A percentile compares a stretch with the other conserved stretches of the same genome.
Evolutionary conservation across 2,888 invertebrate genomes (phyloP).

Genomic region (Maniola hyperantus): DNA sequence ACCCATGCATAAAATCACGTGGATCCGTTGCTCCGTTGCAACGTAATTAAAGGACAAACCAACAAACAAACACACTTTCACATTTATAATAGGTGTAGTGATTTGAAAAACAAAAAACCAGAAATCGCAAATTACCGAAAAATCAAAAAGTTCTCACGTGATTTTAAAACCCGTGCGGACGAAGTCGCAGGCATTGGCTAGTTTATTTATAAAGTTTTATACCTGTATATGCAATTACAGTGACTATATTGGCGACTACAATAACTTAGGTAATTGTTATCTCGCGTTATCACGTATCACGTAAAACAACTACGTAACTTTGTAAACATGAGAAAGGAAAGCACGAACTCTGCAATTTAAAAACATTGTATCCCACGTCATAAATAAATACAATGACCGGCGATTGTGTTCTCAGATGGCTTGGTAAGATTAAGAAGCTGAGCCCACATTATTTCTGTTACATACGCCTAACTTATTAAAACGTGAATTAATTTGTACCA

Average conservation of each 20-base stretch:
- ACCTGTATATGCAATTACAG: not conserved
- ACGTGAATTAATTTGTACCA: no score
- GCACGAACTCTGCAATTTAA: slow-evolving; percentile 3
- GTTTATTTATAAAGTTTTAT: no score
- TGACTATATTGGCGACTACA: not conserved
- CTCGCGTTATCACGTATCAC: not conserved
- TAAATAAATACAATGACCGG: slow-evolving; percentile 1
- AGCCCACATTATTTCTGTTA: not conserved
- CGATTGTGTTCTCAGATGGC: not conserved
- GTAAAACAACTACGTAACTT: slow-evolving; percentile 7
- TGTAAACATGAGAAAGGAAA: slow-evolving; percentile 11
- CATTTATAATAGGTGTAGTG: no score
- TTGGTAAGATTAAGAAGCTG: not conserved
- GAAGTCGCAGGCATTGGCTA: no score
- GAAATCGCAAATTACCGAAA: no score
- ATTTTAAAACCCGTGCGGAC: no score
- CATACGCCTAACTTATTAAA: not conserved
- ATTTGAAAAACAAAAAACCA: no score
- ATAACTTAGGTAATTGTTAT: slow-evolving; percentile 2
- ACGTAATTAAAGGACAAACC: no score
- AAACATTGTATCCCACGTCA: slow-evolving; percentile 8
- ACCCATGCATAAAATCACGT: no score
- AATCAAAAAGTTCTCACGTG: no score
- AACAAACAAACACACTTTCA: no score
- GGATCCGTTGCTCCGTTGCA: no score